Conservation (phyloP, 2,797 vertebrate species). For the Synaphobranchus kaupii region DNA sequence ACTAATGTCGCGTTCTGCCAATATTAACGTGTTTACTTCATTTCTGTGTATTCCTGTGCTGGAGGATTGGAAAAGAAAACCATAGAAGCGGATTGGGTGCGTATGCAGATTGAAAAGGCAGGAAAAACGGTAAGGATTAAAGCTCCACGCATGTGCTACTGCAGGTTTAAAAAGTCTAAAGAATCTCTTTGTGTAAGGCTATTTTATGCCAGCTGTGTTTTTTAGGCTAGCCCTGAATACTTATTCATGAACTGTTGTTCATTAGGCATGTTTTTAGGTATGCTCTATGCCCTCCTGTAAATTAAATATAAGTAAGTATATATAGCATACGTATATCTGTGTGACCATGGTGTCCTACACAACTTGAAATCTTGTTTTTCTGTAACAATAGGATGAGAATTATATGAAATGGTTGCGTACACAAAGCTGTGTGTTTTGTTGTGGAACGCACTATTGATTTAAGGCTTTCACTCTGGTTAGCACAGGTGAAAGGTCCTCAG, state of each 20-base stretch:
- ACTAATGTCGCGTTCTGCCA: not conserved
- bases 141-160: not conserved
- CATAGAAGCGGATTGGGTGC: not conserved
- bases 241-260: not conserved
- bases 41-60: not conserved
- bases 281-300: not conserved
- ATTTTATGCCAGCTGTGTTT: not conserved
- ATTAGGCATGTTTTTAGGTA: not conserved
- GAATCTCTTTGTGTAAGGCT: not conserved
- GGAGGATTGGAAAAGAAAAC: not conserved
- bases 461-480: too few species aligned
- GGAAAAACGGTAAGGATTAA: not conserved
- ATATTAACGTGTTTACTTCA: slow-evolving; percentile 2
- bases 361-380: too few species aligned
- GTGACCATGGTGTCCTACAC: not conserved
- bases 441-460: too few species aligned
- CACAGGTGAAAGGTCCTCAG: too few species aligned
- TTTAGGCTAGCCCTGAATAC: not conserved
- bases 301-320: too few species aligned
- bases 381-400: not conserved
- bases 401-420: too few species aligned
- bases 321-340: not conserved
- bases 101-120: not conserved
- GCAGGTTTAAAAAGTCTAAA: not conserved
- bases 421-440: too few species aligned